phyloP scores from a whole-genome alignment of 2,113 vertebrate genomes.

The Egretta garzetta region DNA sequence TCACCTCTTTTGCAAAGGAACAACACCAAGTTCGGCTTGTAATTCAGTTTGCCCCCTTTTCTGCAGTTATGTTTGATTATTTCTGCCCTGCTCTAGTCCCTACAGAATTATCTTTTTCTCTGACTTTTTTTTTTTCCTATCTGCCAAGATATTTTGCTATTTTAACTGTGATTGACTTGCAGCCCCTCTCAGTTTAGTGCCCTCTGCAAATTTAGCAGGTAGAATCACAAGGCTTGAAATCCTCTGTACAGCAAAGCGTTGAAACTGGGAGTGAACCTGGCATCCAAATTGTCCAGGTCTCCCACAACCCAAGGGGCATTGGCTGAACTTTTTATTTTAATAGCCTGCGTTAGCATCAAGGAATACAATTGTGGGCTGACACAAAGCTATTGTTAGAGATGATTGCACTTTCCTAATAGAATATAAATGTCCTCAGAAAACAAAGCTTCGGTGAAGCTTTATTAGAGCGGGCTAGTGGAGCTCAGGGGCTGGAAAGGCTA shows the following conservation, averaged over 20 bases:
- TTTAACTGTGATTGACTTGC: neutral
- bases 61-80: neutral
- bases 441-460: neutral
- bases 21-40: neutral
- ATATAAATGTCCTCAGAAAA: conserved; percentile 10
- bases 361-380: neutral
- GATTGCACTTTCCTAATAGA: conserved; percentile 17
- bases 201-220: neutral
- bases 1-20: neutral
- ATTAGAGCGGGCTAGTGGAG: neutral
- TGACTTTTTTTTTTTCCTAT: neutral
- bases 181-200: neutral
- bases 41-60: neutral
- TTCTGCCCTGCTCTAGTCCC: neutral
- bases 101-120: neutral
- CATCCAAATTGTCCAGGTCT: neutral
- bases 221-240: neutral
- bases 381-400: conserved; percentile 18
- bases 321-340: neutral
- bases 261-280: neutral
- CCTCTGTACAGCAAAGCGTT: neutral
- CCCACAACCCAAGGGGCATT: neutral
- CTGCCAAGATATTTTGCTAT: neutral
- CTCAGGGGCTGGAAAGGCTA: neutral
- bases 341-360: conserved; percentile 20